Evolutionary conservation across 2,797 vertebrate species (phyloP), one percentile per base, ranked within the genome.

Genomic region (Artibeus lituratus): DNA sequence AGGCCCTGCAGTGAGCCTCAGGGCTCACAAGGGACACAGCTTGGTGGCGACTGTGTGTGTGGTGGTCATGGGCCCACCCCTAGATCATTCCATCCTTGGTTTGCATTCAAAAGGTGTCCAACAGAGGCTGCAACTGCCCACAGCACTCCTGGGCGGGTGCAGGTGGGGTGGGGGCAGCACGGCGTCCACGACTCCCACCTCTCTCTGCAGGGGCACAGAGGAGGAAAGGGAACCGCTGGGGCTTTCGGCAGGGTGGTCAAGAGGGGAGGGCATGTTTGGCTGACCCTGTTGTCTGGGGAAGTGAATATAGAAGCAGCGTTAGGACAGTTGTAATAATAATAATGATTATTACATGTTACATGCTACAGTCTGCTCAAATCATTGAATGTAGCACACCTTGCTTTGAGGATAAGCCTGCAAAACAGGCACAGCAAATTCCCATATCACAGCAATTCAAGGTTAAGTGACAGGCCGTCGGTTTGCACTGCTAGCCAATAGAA

Each of bases 21-120:
- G 47, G 47, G 44, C 21, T 86, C 51, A n/a, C 10, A 47, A 65
- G 73, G 18, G 57, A 3, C 77, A 53, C 14, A 74, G 21, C 51
- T 10, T 65, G 72, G 26, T 12, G 1, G 10, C 3, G 0, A 18
- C 59, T 7, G 3, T 0, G 1, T 10, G 4, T 4, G 32, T 29
- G 82, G 7, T 18, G 9, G 53, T 29, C 26, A 37, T 21, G 7
- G 24, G 10, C 3, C 21, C n/a, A 51, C 14, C 0, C 8, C 26
- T 19, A n/a, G 81, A 29, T 14, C 24, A 16, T 51, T 62, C 15
- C 4, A 0, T 35, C 49, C 69, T 55, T 2, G 0, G 29, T 2
- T 74, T 32, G 37, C 51, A 73, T 42, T 10, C 44, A 42, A 22
- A 65, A 37, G 53, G 0, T 18, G 9, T 84, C 14, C 12, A 42